Conservation (phyloP, 2,888 invertebrate species). For the Pycnomerus fuliginosus region DNA sequence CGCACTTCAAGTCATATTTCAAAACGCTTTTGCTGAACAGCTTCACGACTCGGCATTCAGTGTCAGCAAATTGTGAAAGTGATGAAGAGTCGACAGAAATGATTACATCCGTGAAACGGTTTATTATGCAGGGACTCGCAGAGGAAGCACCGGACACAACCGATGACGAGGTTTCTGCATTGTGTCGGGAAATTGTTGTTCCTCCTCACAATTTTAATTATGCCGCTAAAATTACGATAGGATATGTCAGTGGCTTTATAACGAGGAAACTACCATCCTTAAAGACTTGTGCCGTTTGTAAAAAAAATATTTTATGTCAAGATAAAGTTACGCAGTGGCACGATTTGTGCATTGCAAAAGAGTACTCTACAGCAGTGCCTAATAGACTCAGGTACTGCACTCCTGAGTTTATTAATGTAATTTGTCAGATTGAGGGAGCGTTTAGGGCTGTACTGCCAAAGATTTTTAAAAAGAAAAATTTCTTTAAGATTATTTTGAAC, state of each 20-base stretch:
- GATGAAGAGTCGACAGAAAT: conserved; percentile 2
- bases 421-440: conserved; percentile 1
- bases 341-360: conserved; percentile 1
- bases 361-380: conserved; percentile 1
- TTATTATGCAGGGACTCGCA: conserved; percentile 6
- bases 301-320: not conserved
- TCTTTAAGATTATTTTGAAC: not conserved
- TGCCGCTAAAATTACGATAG: not conserved
- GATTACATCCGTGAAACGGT: conserved; percentile 7
- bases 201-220: not conserved
- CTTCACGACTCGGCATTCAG: conserved; percentile 7
- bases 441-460: not conserved
- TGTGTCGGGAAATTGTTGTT: too few relatives aligned
- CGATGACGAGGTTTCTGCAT: not conserved
- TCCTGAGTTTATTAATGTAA: not conserved
- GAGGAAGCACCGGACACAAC: not conserved
- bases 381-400: conserved; percentile 5
- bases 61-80: conserved; percentile 11
- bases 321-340: not conserved
- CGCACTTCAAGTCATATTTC: conserved; percentile 10
- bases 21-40: conserved; percentile 16
- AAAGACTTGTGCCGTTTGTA: conserved; percentile 1
- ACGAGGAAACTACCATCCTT: conserved; percentile 3
- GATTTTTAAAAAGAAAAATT: not conserved
- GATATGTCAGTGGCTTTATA: conserved; percentile 4